Percentiles rank a stretch among this genome's conserved stretches.
phyloP scores from a whole-genome alignment of 2,113 vertebrate genomes.

The Neogale vison region DNA sequence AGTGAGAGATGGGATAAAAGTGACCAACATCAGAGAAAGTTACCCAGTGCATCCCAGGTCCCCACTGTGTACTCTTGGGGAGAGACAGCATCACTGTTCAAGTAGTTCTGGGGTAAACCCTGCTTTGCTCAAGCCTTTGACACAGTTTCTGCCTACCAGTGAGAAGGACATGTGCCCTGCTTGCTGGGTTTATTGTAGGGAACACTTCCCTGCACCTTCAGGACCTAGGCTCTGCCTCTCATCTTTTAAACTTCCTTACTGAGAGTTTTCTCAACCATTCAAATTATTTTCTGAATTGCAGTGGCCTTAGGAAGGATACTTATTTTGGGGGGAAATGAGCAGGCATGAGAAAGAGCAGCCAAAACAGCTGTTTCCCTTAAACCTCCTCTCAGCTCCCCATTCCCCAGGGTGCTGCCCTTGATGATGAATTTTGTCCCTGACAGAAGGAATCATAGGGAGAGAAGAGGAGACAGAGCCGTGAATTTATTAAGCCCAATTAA shows the following conservation, averaged over 20 bases:
- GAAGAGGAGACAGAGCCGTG: too few relatives aligned
- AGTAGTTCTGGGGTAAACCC: neutral
- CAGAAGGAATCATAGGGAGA: neutral
- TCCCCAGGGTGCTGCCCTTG: neutral
- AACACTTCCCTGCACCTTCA: neutral
- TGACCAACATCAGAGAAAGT: neutral
- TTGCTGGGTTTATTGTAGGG: accelerated
- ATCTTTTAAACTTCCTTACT: neutral
- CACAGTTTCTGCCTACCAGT: neutral
- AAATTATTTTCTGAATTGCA: neutral
- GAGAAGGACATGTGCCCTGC: neutral
- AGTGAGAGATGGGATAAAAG: neutral
- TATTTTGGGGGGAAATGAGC: neutral
- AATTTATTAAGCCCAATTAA: neutral
- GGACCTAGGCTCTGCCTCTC: neutral
- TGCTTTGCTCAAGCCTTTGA: too few relatives aligned
- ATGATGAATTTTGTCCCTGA: neutral
- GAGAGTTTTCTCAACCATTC: neutral
- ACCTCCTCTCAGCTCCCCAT: neutral
- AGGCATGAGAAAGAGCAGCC: neutral
- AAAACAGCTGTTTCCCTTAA: neutral
- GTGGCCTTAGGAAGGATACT: neutral
- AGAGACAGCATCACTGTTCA: neutral
- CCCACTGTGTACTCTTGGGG: neutral
- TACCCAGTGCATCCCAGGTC: neutral